These are phyloP conservation scores for Enteromius mattozi DNA, from an alignment of 2,797 vertebrate species.

Conservation along the genomic window DNA sequence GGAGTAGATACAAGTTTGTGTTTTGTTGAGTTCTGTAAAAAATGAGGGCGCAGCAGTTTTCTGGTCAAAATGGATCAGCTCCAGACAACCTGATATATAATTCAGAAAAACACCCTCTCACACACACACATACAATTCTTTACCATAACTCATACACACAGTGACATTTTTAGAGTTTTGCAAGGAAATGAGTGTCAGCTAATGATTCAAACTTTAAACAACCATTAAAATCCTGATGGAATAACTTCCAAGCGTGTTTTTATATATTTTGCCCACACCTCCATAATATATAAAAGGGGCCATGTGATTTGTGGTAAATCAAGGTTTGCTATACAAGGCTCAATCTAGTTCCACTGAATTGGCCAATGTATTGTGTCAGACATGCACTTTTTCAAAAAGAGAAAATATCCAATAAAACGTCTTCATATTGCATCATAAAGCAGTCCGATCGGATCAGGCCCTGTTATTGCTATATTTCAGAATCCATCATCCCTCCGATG, in stretches of 20 bases:
- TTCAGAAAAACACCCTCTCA: neutral
- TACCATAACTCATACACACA: neutral
- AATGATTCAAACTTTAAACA: constrained; percentile 12
- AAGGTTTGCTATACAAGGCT: neutral
- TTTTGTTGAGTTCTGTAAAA: constrained; percentile 37
- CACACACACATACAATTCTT: neutral
- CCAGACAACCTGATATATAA: constrained; percentile 30
- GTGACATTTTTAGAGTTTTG: neutral
- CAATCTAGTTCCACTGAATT: neutral
- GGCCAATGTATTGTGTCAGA: constrained; percentile 4
- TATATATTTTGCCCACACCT: neutral
- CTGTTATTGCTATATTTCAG: constrained; percentile 23
- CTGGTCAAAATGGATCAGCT: constrained; percentile 34
- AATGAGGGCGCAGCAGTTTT: constrained; percentile 20
- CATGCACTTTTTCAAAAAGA: constrained; percentile 27
- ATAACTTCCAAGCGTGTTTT: neutral
- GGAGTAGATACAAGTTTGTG: constrained; percentile 17
- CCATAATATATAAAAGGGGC: neutral
- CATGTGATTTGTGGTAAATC: neutral
- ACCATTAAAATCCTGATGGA: neutral
- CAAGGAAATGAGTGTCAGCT: constrained; percentile 13
- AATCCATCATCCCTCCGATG: constrained; percentile 42
- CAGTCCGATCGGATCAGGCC: constrained; percentile 16
- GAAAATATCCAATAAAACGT: constrained; percentile 29
- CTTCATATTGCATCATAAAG: constrained; percentile 6